Evolutionary conservation across 2,113 vertebrate genomes (phyloP).

Genomic region (Sminthopsis crassicaudata): DNA sequence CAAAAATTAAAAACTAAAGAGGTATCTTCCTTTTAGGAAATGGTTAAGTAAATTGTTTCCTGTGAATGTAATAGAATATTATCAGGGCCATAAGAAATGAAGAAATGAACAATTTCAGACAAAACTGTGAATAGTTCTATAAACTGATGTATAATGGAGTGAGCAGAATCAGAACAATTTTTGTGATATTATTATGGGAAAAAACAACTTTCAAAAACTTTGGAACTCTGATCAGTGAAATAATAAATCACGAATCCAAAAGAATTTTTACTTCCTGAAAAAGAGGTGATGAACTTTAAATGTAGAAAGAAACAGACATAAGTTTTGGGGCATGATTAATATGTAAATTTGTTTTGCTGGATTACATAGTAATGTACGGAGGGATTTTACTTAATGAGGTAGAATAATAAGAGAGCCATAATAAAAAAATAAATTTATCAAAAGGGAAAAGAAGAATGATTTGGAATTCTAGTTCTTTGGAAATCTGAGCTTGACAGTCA

Average conservation of each 20-base stretch:
- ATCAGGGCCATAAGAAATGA: not conserved
- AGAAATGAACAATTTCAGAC: not conserved
- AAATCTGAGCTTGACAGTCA: not conserved
- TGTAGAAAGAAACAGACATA: not conserved
- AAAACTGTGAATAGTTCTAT: not conserved
- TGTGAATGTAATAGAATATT: not conserved
- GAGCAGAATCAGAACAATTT: not conserved
- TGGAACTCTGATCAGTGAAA: not conserved
- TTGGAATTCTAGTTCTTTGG: not conserved
- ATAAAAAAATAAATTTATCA: not conserved
- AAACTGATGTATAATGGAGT: not conserved
- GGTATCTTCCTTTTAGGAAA: not conserved
- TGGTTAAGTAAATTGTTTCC: not conserved
- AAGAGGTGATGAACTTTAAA: not conserved
- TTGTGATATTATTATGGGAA: not conserved
- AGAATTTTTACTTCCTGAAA: not conserved
- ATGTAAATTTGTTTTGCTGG: not conserved
- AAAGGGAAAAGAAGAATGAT: not conserved
- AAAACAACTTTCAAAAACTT: not conserved
- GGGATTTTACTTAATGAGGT: not conserved
- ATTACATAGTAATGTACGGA: not conserved
- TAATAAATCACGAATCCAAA: not conserved
- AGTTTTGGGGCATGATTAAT: not conserved
- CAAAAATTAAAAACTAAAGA: not conserved
- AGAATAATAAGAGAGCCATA: not conserved